Evolutionary conservation across 1,140 invertebrate genomes (phyloP).

Genomic region (Ceratina calcarata): DNA sequence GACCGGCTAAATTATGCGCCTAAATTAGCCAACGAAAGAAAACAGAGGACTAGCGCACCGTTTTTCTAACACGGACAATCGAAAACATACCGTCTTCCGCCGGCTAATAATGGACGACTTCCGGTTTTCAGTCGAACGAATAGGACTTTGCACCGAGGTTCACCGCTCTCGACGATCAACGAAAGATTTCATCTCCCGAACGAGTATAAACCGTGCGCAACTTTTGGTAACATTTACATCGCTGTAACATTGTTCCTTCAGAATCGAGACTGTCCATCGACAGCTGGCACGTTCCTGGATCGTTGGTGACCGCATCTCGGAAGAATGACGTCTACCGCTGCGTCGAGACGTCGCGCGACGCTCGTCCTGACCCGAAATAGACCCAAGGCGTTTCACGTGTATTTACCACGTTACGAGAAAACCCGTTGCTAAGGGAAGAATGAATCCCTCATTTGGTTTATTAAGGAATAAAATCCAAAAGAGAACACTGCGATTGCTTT

Average conservation of each 20-base stretch:
- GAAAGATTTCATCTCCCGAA: background rate
- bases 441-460: slow-evolving; percentile 16
- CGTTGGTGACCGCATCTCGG: slow-evolving; percentile 64
- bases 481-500: too few species aligned
- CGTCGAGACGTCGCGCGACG: slow-evolving; percentile 74
- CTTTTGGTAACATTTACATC: slow-evolving; percentile 11
- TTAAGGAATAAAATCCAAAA: background rate
- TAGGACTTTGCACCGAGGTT: too few species aligned
- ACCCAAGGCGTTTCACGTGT: slow-evolving; percentile 45
- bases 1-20: slow-evolving; percentile 1
- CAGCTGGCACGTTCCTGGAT: slow-evolving; percentile 45
- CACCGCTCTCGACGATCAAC: too few species aligned
- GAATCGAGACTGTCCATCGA: slow-evolving; percentile 23
- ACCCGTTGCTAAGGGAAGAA: slow-evolving; percentile 49
- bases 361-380: slow-evolving; percentile 69
- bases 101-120: background rate
- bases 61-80: background rate
- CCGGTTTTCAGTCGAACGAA: background rate
- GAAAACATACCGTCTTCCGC: background rate
- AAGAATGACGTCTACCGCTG: slow-evolving; percentile 75
- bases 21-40: slow-evolving; percentile 20
- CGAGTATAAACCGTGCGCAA: background rate
- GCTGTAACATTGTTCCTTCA: too few species aligned
- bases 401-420: slow-evolving; percentile 14
- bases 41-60: too few species aligned